Evolutionary conservation across 1,140 invertebrate genomes (phyloP).

Genomic region (Anastrepha obliqua): DNA sequence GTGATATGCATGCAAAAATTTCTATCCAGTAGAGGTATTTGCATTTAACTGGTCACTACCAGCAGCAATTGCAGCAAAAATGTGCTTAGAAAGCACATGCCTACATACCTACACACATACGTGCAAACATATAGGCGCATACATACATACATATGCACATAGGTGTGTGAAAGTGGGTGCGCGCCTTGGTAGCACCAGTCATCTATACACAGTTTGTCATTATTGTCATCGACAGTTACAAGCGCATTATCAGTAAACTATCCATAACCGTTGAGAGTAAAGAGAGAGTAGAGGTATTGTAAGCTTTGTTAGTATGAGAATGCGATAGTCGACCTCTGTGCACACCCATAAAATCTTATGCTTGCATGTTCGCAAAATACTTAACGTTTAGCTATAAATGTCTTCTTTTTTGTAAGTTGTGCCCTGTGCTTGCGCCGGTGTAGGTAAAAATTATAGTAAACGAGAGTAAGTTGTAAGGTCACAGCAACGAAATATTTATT

Average conservation of each 20-base stretch:
- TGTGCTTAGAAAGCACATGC: neutral
- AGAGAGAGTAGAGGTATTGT: neutral
- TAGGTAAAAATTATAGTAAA: constrained; percentile 10
- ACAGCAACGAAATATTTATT: constrained; percentile 36
- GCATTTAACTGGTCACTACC: constrained; percentile 16
- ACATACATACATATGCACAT: neutral
- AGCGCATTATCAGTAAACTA: constrained; percentile 43
- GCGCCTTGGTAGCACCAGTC: neutral
- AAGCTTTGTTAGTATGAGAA: neutral
- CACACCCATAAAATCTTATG: neutral
- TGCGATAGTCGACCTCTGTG: neutral
- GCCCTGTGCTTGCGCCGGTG: neutral
- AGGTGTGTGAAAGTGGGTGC: no score
- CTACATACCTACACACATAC: neutral
- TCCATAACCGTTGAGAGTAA: neutral
- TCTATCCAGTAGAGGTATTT: neutral
- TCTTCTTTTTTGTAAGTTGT: neutral
- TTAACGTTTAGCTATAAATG: neutral
- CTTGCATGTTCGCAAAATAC: neutral
- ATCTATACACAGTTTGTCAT: constrained; percentile 1
- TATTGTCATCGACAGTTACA: constrained; percentile 50
- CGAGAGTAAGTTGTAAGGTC: neutral
- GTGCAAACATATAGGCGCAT: neutral
- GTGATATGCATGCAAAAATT: neutral
- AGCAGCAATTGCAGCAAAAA: neutral